phyloP scores from a whole-genome alignment of 2,797 vertebrate species.

The Champsocephalus gunnari region DNA sequence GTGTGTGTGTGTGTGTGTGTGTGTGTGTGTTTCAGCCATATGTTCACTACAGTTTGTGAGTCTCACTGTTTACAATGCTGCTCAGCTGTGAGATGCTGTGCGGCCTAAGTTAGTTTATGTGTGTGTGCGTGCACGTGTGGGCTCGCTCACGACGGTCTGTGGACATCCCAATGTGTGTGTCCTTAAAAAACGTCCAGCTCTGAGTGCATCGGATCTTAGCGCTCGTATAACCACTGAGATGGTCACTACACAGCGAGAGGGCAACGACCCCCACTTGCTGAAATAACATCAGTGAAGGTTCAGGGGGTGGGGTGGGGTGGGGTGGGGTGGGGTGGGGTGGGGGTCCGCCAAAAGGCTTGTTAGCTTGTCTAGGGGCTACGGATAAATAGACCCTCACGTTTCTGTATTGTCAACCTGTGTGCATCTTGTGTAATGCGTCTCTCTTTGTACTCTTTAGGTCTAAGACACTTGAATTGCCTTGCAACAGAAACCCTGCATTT shows the following conservation, averaged over 20 bases:
- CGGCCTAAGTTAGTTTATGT: slow-evolving; percentile 35
- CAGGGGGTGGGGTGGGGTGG: not conserved
- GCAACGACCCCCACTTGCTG: slow-evolving; percentile 61
- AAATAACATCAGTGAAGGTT: slow-evolving; percentile 72
- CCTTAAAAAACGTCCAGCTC: slow-evolving; percentile 31
- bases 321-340: not conserved
- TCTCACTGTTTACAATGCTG: slow-evolving; percentile 54
- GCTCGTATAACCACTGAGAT: slow-evolving; percentile 58
- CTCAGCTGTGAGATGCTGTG: slow-evolving; percentile 39
- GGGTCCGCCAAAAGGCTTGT: slow-evolving; percentile 41
- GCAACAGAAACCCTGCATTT: not conserved
- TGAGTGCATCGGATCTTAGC: slow-evolving; percentile 25
- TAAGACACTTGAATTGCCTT: not conserved
- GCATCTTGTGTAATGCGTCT: slow-evolving; percentile 7
- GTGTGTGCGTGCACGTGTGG: slow-evolving; percentile 14
- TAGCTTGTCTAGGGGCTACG: slow-evolving; percentile 11
- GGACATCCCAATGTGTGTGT: slow-evolving; percentile 24
- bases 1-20: slow-evolving; percentile 8
- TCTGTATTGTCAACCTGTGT: slow-evolving; percentile 24
- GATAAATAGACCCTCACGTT: slow-evolving; percentile 16
- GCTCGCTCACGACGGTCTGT: not conserved
- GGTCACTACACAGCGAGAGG: slow-evolving; percentile 50
- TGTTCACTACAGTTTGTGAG: slow-evolving; percentile 26
- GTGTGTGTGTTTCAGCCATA: slow-evolving; percentile 28
- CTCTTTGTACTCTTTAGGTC: slow-evolving; percentile 27